Evolutionary conservation across 1,140 invertebrate genomes (phyloP).

Genomic region (Cyrtorhinus lividipennis): DNA sequence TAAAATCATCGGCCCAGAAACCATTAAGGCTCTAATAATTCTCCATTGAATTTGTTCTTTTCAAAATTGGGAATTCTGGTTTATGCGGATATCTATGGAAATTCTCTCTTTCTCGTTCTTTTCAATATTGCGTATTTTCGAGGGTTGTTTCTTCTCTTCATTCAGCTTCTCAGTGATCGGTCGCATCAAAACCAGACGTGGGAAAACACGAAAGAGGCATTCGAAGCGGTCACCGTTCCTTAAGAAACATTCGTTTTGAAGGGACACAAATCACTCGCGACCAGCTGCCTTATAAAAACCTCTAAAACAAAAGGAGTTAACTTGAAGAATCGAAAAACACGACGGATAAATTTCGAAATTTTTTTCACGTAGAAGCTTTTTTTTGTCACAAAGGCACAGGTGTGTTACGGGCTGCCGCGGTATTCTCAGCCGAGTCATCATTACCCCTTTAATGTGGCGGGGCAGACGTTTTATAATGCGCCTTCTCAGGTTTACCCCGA

Average conservation of each 20-base stretch:
- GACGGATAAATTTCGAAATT: not conserved
- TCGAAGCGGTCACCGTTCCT: not conserved
- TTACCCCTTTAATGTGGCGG: not conserved
- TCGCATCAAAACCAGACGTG: not conserved
- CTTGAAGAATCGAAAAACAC: not conserved
- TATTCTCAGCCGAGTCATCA: not conserved
- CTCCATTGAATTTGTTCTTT: no score
- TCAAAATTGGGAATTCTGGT: no score
- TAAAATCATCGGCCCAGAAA: no score
- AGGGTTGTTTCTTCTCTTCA: no score
- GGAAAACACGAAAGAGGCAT: not conserved
- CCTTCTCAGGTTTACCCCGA: not conserved
- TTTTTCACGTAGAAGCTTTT: not conserved
- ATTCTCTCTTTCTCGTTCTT: no score
- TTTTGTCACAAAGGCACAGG: conserved; percentile 2
- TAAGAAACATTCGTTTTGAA: not conserved
- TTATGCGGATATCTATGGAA: no score
- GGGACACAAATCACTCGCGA: not conserved
- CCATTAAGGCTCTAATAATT: no score
- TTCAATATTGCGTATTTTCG: no score
- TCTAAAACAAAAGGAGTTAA: not conserved
- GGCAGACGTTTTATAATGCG: conserved; percentile 1
- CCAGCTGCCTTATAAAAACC: not conserved
- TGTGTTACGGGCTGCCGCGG: not conserved
- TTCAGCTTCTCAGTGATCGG: no score